phyloP scores from a whole-genome alignment of 2,888 invertebrate genomes.

The Caenorhabditis sp. region DNA sequence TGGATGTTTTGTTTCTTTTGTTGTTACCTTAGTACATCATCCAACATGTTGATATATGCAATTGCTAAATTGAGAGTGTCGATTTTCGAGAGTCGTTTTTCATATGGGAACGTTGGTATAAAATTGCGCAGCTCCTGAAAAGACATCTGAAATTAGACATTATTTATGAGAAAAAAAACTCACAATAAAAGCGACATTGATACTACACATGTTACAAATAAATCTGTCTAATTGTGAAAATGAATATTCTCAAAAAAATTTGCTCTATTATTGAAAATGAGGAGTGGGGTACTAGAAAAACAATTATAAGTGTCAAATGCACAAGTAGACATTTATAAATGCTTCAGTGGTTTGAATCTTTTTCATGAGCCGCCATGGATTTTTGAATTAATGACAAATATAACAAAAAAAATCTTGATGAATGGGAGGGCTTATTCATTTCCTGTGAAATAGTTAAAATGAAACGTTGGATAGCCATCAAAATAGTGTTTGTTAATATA shows the following conservation, averaged over 20 bases:
- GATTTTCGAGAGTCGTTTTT: slow-evolving; percentile 96
- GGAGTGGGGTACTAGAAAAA: too few relatives aligned
- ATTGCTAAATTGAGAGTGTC: slow-evolving; percentile 95
- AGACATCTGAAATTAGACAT: not conserved
- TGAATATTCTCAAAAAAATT: not conserved
- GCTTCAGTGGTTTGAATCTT: too few relatives aligned
- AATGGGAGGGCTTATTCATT: too few relatives aligned
- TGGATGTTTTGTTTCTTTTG: too few relatives aligned
- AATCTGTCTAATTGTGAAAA: slow-evolving; percentile 11
- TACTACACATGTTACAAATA: slow-evolving; percentile 84
- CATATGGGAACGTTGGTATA: slow-evolving; percentile 98
- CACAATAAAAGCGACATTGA: slow-evolving; percentile 81
- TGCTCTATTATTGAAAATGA: too few relatives aligned
- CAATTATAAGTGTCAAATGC: slow-evolving; percentile 36
- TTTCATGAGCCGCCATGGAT: too few relatives aligned
- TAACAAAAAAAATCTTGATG: too few relatives aligned
- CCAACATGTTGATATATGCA: slow-evolving; percentile 91
- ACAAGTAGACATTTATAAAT: too few relatives aligned
- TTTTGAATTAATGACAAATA: too few relatives aligned
- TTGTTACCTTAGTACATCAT: slow-evolving; percentile 70
- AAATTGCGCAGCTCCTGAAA: slow-evolving; percentile 88
- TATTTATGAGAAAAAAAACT: slow-evolving; percentile 19
- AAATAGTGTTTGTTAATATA: too few relatives aligned
- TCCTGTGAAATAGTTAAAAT: too few relatives aligned
- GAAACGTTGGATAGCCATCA: too few relatives aligned